Base-by-base conservation (phyloP, 2,888 invertebrate species). In the Sarcophaga subvicina region DNA sequence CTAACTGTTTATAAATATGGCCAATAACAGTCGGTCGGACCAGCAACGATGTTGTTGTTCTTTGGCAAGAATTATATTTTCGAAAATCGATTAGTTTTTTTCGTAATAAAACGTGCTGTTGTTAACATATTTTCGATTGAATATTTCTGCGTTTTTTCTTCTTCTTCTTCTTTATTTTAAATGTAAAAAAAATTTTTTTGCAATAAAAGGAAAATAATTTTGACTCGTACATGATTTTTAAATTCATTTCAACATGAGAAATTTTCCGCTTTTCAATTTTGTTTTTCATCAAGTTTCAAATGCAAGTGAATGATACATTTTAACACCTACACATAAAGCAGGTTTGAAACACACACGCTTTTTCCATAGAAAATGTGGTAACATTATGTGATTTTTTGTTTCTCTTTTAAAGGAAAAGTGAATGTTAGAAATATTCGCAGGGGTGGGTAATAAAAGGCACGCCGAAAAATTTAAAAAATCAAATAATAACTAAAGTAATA, bases 41-140 rank as follows among this genome's bases (percentile, higher is more conserved):
- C 64, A 71, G 11, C 27, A 62, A 64, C 54, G 64, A 79, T 63
- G 79, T 10, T 62, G 76, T n/a, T 62, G 76, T 71, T 71, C 59
- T 66, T 49, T 45, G 64, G 12, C 59, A 75, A 59, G n/a, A 64
- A 76, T 60, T 37, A 64, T 71, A 45, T 76, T 76, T 37, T 71
- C 71, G 71, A 60, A 84, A 80, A 85, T 85, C 80, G 76, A 85
- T 85, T 77, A 4, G 1, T 54, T 54, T 27, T 64, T 83, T 83
- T 73, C 11, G 17, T 62, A 49, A 62, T 73, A 67, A 70, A 64
- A 75, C 75, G 64, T 84, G 83, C 17, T 70, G 47, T 83, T 79
- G 22, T 59, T 49, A 54, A 64, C 37, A 60, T 64, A 59, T 54
- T 72, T 49, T n/a, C 62, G 0, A 62, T 20, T 62, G 54, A 54